Evolutionary conservation across 2,888 invertebrate genomes (phyloP).

Genomic region (Drosophila merina): DNA sequence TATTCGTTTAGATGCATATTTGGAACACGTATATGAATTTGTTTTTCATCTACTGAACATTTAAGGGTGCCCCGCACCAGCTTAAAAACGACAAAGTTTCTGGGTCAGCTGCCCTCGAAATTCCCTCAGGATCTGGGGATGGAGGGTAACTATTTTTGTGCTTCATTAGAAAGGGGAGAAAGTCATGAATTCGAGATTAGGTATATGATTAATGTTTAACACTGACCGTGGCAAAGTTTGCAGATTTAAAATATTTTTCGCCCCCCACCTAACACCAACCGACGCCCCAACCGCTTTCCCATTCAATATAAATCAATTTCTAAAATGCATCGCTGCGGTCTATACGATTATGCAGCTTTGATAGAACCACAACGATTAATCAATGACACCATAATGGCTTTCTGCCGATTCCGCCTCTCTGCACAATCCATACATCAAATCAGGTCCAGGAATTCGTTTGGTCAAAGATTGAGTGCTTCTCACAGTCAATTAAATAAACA

Average conservation of each 20-base stretch:
- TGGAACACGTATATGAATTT: conserved; percentile 32
- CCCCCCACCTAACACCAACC: background rate
- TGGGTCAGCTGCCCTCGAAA: conserved; percentile 12
- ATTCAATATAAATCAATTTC: conserved; percentile 30
- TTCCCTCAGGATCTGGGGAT: conserved; percentile 5
- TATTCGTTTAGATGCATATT: conserved; percentile 12
- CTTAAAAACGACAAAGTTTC: conserved; percentile 34
- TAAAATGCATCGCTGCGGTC: conserved; percentile 33
- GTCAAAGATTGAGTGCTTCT: conserved; percentile 8
- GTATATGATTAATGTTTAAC: conserved; percentile 34
- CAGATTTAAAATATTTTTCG: conserved; percentile 22
- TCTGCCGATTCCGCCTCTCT: background rate
- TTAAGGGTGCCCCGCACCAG: background rate
- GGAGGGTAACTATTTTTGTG: conserved; percentile 56
- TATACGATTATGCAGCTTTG: conserved; percentile 34
- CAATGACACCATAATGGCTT: conserved; percentile 29
- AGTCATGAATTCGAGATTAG: conserved; percentile 44
- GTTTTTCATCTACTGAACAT: conserved; percentile 15
- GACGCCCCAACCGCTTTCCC: background rate
- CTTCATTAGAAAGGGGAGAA: conserved; percentile 51
- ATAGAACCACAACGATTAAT: conserved; percentile 36
- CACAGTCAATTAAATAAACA: conserved; percentile 30
- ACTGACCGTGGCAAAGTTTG: conserved; percentile 9
- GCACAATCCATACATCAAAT: conserved; percentile 13
- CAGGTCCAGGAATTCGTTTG: conserved; percentile 14